phyloP scores from a whole-genome alignment of 2,113 vertebrate species.

The Excalfactoria chinensis region DNA sequence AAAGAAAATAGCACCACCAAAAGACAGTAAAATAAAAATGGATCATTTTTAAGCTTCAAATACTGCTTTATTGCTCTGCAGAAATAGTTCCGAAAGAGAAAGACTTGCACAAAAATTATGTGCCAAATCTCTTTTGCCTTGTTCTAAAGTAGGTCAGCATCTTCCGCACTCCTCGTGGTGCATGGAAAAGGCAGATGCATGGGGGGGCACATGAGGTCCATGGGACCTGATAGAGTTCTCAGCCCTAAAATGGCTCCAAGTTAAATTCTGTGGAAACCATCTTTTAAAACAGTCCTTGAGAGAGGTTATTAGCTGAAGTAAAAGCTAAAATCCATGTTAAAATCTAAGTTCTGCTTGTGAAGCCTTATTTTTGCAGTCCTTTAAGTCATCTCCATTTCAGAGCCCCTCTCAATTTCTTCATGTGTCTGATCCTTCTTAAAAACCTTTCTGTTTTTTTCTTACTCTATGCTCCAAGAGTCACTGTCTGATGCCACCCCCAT shows the following conservation, averaged over 20 bases:
- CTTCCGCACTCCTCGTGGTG: conserved; percentile 1
- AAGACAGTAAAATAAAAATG: not conserved
- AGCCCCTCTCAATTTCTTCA: not conserved
- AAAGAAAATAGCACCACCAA: conserved; percentile 29
- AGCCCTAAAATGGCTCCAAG: not conserved
- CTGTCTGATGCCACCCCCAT: not conserved
- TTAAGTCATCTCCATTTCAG: not conserved
- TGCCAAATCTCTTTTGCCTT: not conserved
- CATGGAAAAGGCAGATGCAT: not conserved
- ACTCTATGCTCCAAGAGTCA: not conserved
- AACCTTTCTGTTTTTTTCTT: not conserved
- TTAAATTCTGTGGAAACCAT: not conserved
- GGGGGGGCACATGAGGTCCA: not conserved
- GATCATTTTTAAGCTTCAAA: not conserved
- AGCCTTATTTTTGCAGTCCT: not conserved
- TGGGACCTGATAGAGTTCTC: not conserved
- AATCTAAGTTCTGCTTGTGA: not conserved
- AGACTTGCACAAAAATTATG: not conserved
- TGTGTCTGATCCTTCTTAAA: not conserved
- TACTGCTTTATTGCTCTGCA: not conserved
- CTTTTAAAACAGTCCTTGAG: not conserved
- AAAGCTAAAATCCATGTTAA: not conserved
- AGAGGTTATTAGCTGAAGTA: not conserved
- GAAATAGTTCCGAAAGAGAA: not conserved
- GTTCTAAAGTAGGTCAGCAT: conserved; percentile 23